These are phyloP conservation scores for Chymomyza amoena DNA, from an alignment of 2,888 invertebrate species.

Conservation along the genomic window DNA sequence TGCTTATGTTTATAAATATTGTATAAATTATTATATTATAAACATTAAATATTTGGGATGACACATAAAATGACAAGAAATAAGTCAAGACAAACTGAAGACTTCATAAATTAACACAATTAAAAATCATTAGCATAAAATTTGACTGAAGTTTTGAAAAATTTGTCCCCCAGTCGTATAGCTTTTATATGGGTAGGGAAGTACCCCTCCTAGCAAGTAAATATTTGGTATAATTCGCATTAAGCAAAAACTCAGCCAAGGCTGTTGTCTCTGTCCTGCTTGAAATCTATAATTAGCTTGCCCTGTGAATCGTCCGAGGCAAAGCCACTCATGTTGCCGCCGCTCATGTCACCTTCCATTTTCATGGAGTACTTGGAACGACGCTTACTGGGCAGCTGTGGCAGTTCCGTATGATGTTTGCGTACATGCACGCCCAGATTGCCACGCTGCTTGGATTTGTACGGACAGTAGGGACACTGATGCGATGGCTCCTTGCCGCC, in stretches of 20 bases:
- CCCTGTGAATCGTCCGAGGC: conserved; percentile 70
- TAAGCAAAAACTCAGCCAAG: background rate
- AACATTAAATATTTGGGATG: conserved; percentile 56
- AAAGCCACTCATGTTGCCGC: conserved; percentile 46
- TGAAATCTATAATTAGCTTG: conserved; percentile 71
- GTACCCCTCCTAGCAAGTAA: conserved; percentile 10
- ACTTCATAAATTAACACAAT: background rate
- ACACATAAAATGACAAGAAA: conserved; percentile 61
- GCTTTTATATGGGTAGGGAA: conserved; percentile 10
- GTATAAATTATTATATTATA: conserved; percentile 32
- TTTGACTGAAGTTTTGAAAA: background rate
- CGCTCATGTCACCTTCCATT: conserved; percentile 49
- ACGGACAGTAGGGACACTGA: conserved; percentile 88
- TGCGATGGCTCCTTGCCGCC: conserved; percentile 89
- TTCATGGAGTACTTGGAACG: conserved; percentile 74
- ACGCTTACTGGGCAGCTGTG: conserved; percentile 75
- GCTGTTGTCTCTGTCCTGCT: conserved; percentile 66
- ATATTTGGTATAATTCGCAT: conserved; percentile 55
- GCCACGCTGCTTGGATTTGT: conserved; percentile 88
- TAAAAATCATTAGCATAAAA: background rate
- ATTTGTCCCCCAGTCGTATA: background rate
- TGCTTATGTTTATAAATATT: background rate
- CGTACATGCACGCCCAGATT: conserved; percentile 89
- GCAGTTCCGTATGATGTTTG: conserved; percentile 83
- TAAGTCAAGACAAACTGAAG: conserved; percentile 16